phyloP scores from a whole-genome alignment of 2,113 vertebrate genomes.

The Lasiurus cinereus region DNA sequence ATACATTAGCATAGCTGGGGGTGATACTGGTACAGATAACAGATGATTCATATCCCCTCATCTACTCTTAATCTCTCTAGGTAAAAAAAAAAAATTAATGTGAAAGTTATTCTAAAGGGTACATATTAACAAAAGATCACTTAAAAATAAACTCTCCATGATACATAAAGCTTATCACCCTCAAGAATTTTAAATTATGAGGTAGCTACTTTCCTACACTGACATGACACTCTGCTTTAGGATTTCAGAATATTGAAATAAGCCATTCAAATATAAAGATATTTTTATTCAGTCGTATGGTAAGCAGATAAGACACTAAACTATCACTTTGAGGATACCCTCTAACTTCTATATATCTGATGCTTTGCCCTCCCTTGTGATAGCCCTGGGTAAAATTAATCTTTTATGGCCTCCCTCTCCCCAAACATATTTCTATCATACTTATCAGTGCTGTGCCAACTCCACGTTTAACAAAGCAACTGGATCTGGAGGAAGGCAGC shows the following conservation, averaged over 20 bases:
- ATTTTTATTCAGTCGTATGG: conserved; percentile 9
- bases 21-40: not conserved
- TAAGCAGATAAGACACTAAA: conserved; percentile 7
- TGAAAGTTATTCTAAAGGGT: not conserved
- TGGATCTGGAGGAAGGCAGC: not conserved
- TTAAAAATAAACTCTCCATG: conserved; percentile 50
- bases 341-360: not conserved
- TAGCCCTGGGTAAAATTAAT: not conserved
- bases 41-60: not conserved
- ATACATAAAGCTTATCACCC: not conserved
- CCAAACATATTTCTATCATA: not conserved
- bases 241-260: conserved; percentile 44
- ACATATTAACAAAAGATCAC: conserved; percentile 20
- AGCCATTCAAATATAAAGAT: not conserved
- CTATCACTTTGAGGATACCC: not conserved
- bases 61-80: not conserved
- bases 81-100: conserved; percentile 48
- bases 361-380: not conserved
- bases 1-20: not conserved
- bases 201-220: not conserved
- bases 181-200: conserved; percentile 49
- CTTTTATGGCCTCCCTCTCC: not conserved
- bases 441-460: not conserved
- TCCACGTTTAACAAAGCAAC: not conserved
- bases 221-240: not conserved